These are phyloP conservation scores for Zonitis immaculata DNA, from an alignment of 2,888 invertebrate species.

Conservation along the genomic window DNA sequence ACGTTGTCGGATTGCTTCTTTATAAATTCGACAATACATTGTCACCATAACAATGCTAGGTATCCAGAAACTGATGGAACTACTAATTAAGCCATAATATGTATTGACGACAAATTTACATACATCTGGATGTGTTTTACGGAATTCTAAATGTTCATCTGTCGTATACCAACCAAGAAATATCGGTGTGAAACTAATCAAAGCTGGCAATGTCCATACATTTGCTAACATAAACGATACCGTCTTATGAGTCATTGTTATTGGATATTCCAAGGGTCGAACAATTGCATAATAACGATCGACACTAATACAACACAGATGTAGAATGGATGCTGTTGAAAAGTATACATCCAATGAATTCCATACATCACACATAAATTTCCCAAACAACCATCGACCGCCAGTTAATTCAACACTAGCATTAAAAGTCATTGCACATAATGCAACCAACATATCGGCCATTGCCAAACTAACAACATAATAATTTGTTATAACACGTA, in stretches of 20 bases:
- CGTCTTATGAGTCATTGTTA: slow-evolving; percentile 82
- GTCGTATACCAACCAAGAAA: slow-evolving; percentile 82
- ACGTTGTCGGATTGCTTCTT: slow-evolving; percentile 77
- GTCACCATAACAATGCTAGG: slow-evolving; percentile 89
- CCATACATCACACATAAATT: slow-evolving; percentile 90
- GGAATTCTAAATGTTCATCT: slow-evolving; percentile 54
- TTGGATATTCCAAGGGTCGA: slow-evolving; percentile 85
- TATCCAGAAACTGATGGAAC: slow-evolving; percentile 90
- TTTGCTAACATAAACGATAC: slow-evolving; percentile 78
- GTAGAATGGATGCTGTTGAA: slow-evolving; percentile 86
- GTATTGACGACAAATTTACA: slow-evolving; percentile 83
- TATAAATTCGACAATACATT: slow-evolving; percentile 82
- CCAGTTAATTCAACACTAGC: slow-evolving; percentile 77
- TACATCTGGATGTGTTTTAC: slow-evolving; percentile 63
- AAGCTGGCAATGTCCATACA: slow-evolving; percentile 87
- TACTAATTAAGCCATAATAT: slow-evolving; percentile 82
- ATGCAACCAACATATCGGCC: slow-evolving; percentile 88
- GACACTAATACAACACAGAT: slow-evolving; percentile 91
- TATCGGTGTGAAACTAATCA: slow-evolving; percentile 92
- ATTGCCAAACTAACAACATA: slow-evolving; percentile 93
- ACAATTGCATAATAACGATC: slow-evolving; percentile 86
- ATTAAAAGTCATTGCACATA: slow-evolving; percentile 90
- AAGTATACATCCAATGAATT: slow-evolving; percentile 93
- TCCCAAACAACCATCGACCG: slow-evolving; percentile 83
- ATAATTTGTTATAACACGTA: slow-evolving; percentile 88